A percentile compares a stretch with the other conserved stretches of the same genome.
These are phyloP conservation scores for Yponomeuta sedellus DNA, from an alignment of 2,888 invertebrate genomes.

Conservation along the genomic window DNA sequence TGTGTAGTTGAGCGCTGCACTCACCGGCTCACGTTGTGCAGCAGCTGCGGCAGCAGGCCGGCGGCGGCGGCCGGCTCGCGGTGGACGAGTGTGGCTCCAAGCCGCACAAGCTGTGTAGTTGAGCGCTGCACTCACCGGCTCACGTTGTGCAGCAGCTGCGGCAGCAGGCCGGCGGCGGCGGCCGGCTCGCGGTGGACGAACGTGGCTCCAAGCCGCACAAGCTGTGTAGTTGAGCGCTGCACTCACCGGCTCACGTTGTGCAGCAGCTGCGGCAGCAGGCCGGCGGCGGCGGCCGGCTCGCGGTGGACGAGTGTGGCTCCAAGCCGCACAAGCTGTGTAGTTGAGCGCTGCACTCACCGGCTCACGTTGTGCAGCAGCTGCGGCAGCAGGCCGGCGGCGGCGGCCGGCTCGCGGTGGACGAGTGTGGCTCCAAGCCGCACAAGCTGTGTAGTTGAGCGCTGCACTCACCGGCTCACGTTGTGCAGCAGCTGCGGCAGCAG, in stretches of 20 bases:
- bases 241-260: constrained; percentile 90
- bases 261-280: constrained; percentile 92
- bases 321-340: constrained; percentile 95
- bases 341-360: constrained; percentile 86
- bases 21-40: constrained; percentile 93
- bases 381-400: constrained; percentile 95
- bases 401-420: constrained; percentile 95
- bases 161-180: constrained; percentile 94
- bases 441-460: constrained; percentile 88
- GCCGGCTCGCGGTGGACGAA: constrained; percentile 97
- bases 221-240: constrained; percentile 88
- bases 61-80: constrained; percentile 97
- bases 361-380: constrained; percentile 93
- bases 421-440: constrained; percentile 99
- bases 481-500: constrained; percentile 93
- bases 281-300: constrained; percentile 96
- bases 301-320: constrained; percentile 98
- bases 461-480: constrained; percentile 90
- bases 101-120: constrained; percentile 92
- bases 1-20: constrained; percentile 87
- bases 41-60: constrained; percentile 91
- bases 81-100: constrained; percentile 97
- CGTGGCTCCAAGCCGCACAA: constrained; percentile 97
- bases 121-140: constrained; percentile 90
- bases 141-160: constrained; percentile 92